Conservation (phyloP, 1,140 invertebrate species). For the Caerostris extrusa region DNA sequence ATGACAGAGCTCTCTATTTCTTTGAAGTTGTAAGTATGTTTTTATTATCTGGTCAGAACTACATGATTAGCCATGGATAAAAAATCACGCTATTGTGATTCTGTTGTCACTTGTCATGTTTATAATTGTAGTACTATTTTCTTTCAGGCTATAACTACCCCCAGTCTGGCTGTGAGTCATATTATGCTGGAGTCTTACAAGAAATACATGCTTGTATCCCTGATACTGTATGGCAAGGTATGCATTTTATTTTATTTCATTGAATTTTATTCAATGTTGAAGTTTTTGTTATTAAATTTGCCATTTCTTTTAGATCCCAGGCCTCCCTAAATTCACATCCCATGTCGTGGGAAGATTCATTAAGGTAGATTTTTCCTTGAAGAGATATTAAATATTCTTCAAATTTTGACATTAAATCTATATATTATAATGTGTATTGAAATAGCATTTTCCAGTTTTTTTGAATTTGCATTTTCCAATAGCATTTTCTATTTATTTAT, state of each 20-base stretch:
- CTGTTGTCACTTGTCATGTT: neutral
- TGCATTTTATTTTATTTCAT: neutral
- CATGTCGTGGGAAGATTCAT: conserved; percentile 94
- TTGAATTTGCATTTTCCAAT: no score
- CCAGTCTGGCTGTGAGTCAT: conserved; percentile 95
- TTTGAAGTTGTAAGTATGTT: conserved; percentile 88
- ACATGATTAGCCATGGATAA: no score
- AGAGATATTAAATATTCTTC: neutral
- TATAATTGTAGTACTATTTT: neutral
- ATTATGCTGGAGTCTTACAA: conserved; percentile 99
- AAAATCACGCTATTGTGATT: no score
- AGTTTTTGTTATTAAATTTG: neutral
- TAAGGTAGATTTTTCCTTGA: conserved; percentile 83
- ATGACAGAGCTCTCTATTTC: conserved; percentile 94
- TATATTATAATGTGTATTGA: no score
- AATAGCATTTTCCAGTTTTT: no score
- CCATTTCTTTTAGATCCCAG: conserved; percentile 83
- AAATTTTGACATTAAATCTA: conserved; percentile 20
- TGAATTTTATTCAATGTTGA: neutral
- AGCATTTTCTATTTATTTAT: no score
- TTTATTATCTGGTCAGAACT: neutral
- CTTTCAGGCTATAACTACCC: conserved; percentile 89
- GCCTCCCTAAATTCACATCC: conserved; percentile 94
- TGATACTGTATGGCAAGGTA: conserved; percentile 95
- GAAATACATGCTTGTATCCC: conserved; percentile 95